Evolutionary conservation across 2,113 vertebrate genomes (phyloP).

Genomic region (Puma concolor): DNA sequence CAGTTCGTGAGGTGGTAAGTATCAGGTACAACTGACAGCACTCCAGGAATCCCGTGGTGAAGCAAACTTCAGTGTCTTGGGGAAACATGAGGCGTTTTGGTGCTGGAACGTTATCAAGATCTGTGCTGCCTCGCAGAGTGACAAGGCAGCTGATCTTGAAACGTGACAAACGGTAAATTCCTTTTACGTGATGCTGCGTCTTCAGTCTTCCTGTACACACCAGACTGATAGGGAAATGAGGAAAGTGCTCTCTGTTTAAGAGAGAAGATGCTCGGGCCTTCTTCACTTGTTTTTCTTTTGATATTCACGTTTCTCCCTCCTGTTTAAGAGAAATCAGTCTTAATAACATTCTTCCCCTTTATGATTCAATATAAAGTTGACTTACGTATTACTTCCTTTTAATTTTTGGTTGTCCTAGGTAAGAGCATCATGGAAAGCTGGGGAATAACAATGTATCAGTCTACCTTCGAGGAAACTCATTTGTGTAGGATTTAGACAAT

Average conservation of each 20-base stretch:
- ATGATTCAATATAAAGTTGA: neutral
- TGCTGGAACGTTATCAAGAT: neutral
- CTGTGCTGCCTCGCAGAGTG: neutral
- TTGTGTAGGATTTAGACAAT: constrained; percentile 72
- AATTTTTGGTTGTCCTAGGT: constrained; percentile 55
- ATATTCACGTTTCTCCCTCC: constrained; percentile 63
- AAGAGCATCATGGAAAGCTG: neutral
- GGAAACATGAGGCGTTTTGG: neutral
- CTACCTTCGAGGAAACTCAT: constrained; percentile 50
- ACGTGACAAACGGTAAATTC: neutral
- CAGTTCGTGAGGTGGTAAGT: neutral
- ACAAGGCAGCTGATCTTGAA: neutral
- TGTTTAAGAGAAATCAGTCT: constrained; percentile 46
- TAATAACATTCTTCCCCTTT: constrained; percentile 46
- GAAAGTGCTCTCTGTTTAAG: neutral
- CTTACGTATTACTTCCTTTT: neutral
- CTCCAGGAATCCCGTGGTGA: neutral
- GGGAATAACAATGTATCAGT: neutral
- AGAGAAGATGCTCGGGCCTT: neutral
- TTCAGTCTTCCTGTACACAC: neutral
- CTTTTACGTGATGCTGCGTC: neutral
- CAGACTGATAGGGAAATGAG: neutral
- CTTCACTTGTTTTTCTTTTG: neutral
- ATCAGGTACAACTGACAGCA: neutral
- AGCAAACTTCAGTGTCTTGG: neutral